These are phyloP conservation scores for Seriola dumerili DNA, from an alignment of 2,113 vertebrate genomes.

Conservation along the genomic window DNA sequence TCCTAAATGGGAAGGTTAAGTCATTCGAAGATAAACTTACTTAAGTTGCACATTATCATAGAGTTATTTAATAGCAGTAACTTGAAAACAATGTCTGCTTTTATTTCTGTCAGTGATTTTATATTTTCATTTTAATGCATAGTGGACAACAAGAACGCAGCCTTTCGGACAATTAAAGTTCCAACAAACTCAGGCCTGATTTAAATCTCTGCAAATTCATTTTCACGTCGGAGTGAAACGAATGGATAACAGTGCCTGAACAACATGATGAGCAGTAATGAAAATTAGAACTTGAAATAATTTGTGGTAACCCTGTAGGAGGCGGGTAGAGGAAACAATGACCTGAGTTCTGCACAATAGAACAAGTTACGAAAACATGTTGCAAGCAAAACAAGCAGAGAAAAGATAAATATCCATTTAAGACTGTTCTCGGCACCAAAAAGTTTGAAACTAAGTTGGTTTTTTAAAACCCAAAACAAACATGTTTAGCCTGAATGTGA, in stretches of 20 bases:
- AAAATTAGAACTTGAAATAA: neutral
- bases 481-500: neutral
- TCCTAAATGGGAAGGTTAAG: no score
- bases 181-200: no score
- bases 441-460: neutral
- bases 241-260: no score
- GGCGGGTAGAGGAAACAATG: neutral
- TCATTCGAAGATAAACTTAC: no score
- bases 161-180: no score
- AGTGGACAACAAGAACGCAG: neutral
- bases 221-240: neutral
- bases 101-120: neutral
- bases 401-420: neutral
- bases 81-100: neutral
- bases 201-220: neutral
- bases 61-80: neutral
- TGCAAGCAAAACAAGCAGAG: neutral
- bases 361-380: neutral
- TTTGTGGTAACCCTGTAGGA: neutral
- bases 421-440: neutral
- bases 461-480: no score
- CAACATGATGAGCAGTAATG: neutral
- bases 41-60: neutral
- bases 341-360: neutral
- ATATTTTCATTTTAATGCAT: neutral